These are phyloP conservation scores for Brotogeris chrysoptera DNA, from an alignment of 2,797 vertebrate species.

Conservation along the genomic window DNA sequence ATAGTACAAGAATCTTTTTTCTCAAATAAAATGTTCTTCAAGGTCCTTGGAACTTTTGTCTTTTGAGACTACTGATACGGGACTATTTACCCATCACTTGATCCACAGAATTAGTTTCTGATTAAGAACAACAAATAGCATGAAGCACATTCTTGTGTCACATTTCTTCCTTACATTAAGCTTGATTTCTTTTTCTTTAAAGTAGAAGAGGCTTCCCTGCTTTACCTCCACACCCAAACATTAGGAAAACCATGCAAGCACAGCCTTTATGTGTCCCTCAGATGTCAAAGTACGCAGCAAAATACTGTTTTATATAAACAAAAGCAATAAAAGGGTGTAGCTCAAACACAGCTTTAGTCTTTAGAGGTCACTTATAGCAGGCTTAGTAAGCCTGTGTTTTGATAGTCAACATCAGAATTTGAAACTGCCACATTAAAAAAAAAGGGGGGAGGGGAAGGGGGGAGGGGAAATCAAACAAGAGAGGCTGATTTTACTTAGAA, in stretches of 20 bases:
- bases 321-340: background rate
- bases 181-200: background rate
- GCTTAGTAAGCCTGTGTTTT: background rate
- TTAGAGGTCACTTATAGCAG: background rate
- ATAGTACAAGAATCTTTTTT: background rate
- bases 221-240: background rate
- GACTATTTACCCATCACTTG: background rate
- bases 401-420: background rate
- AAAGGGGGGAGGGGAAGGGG: too few relatives aligned
- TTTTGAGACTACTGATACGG: background rate
- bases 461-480: background rate
- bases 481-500: background rate
- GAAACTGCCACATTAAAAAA: background rate
- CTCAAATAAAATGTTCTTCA: background rate
- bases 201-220: background rate
- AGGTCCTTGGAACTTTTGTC: background rate
- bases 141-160: background rate
- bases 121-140: background rate
- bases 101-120: background rate
- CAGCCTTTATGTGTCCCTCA: background rate
- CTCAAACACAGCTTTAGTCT: background rate
- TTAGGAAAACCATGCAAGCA: background rate
- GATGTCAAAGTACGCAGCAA: background rate
- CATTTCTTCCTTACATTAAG: background rate
- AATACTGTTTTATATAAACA: background rate